Conservation (phyloP, 2,797 vertebrate genomes). For the Hyperoplus lanceolatus region DNA sequence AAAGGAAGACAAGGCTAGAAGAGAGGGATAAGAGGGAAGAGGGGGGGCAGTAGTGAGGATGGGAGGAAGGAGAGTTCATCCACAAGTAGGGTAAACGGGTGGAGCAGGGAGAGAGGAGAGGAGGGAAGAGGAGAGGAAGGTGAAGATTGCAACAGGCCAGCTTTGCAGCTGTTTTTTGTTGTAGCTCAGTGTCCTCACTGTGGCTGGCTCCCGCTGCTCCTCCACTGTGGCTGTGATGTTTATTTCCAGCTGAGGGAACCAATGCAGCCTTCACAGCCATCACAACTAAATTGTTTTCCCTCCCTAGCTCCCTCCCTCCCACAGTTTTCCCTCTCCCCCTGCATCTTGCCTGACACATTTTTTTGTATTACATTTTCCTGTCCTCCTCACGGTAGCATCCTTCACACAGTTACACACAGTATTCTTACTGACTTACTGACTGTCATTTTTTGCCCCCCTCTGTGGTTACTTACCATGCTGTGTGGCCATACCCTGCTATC, state of each 20-base stretch:
- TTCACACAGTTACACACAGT: neutral
- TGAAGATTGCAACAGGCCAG: constrained; percentile 29
- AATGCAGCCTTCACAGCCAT: constrained; percentile 24
- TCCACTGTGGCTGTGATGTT: constrained; percentile 22
- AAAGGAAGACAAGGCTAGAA: neutral
- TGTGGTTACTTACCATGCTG: constrained; percentile 31
- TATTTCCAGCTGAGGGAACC: constrained; percentile 51
- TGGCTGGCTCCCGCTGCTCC: constrained; percentile 23
- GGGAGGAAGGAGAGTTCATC: constrained; percentile 7
- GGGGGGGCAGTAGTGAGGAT: constrained; percentile 16
- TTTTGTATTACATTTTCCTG: constrained; percentile 7
- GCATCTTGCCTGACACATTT: constrained; percentile 3
- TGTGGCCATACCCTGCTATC: constrained; percentile 39
- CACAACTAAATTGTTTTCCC: constrained; percentile 31
- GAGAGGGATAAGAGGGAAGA: constrained; percentile 6
- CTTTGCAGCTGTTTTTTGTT: constrained; percentile 26
- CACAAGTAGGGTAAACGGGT: constrained; percentile 13
- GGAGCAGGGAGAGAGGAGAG: constrained; percentile 22
- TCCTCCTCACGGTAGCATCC: constrained; percentile 19
- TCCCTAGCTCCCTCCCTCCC: neutral
- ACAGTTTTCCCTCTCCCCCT: constrained; percentile 22
- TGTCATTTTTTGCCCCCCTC: constrained; percentile 25
- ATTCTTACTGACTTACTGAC: constrained; percentile 9
- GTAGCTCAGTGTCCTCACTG: constrained; percentile 20
- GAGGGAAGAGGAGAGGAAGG: neutral